Evolutionary conservation across 2,113 vertebrate species (phyloP).

Genomic region (Phaethornis superciliosus): DNA sequence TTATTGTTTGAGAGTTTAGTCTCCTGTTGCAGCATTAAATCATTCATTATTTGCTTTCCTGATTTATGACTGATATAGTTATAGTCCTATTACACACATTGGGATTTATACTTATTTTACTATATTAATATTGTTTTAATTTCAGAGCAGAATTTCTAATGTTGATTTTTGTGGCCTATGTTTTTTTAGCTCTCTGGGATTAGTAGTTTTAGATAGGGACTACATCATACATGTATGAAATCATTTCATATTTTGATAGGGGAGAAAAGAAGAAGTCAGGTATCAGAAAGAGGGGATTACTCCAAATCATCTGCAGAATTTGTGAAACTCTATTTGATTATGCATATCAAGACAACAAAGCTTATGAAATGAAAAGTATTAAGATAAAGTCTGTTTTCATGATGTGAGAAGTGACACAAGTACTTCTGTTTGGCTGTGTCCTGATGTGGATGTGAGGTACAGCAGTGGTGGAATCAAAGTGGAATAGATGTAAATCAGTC

Average conservation of each 20-base stretch:
- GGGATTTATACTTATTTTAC: not conserved
- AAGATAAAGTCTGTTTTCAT: not conserved
- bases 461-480: not conserved
- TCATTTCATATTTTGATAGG: not conserved
- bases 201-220: not conserved
- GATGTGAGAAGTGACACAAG: not conserved
- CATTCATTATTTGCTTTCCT: slow-evolving; percentile 26
- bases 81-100: not conserved
- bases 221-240: not conserved
- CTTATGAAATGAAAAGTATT: not conserved
- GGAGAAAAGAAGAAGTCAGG: not conserved
- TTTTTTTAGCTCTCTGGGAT: not conserved
- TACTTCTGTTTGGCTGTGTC: not conserved
- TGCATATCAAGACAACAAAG: not conserved
- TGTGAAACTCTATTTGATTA: not conserved
- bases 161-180: not conserved
- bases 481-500: not conserved
- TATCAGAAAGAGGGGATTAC: not conserved
- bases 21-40: slow-evolving; percentile 11
- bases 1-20: not conserved
- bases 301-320: not conserved
- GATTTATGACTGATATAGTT: not conserved
- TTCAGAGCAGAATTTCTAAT: not conserved
- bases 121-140: not conserved
- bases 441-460: not conserved